Evolutionary conservation across 2,113 vertebrate species (phyloP).

Genomic region (Oryzias melastigma): DNA sequence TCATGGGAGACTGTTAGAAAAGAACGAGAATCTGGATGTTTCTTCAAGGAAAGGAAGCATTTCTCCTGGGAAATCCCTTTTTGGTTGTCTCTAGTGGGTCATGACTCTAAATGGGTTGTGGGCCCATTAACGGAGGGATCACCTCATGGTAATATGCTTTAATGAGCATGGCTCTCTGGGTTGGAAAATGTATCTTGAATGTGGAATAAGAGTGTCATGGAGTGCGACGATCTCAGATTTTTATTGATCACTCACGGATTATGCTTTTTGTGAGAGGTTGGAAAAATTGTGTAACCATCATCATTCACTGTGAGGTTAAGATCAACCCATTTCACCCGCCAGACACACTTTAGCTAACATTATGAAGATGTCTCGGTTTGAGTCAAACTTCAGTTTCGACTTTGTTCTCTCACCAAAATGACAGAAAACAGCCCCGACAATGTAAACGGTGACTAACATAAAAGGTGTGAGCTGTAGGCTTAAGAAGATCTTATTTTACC

Average conservation of each 20-base stretch:
- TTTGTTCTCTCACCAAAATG: too few relatives aligned
- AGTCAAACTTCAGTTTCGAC: too few relatives aligned
- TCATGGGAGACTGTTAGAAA: slow-evolving; percentile 32
- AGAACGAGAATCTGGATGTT: slow-evolving; percentile 15
- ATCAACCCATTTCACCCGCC: too few relatives aligned
- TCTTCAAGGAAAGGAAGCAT: slow-evolving; percentile 42
- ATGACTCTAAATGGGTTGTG: slow-evolving; percentile 51
- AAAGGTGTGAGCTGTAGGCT: too few relatives aligned
- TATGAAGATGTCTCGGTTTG: too few relatives aligned
- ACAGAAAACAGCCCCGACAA: too few relatives aligned
- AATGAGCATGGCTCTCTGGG: slow-evolving; percentile 53
- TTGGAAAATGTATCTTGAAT: slow-evolving; percentile 27
- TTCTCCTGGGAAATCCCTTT: slow-evolving; percentile 51
- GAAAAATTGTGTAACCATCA: too few relatives aligned
- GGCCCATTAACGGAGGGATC: slow-evolving; percentile 49
- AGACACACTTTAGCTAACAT: too few relatives aligned
- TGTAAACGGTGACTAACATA: too few relatives aligned
- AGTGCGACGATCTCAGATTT: slow-evolving; percentile 1
- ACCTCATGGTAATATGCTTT: slow-evolving; percentile 53
- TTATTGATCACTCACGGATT: background rate
- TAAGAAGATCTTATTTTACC: too few relatives aligned
- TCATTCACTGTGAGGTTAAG: too few relatives aligned
- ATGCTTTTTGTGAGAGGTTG: too few relatives aligned
- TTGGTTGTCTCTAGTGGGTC: slow-evolving; percentile 38
- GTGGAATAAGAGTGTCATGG: slow-evolving; percentile 9